Evolutionary conservation across 2,888 invertebrate species (phyloP).

Genomic region (Myopa tessellatipennis): DNA sequence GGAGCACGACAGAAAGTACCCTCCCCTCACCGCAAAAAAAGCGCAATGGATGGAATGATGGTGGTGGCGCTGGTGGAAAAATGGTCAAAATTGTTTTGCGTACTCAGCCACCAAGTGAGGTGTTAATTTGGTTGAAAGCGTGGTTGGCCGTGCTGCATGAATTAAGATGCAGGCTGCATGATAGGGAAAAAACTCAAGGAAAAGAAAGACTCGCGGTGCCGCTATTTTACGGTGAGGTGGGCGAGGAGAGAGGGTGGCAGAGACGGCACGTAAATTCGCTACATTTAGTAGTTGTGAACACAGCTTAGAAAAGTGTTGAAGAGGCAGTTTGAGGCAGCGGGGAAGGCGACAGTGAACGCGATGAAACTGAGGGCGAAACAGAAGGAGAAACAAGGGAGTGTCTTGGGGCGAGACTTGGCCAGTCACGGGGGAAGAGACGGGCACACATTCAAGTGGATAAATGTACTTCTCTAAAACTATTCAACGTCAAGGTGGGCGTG

Average conservation of each 20-base stretch:
- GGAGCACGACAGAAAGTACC: constrained; percentile 14
- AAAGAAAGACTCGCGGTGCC: background rate
- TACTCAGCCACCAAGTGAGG: constrained; percentile 6
- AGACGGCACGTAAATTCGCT: too few relatives aligned
- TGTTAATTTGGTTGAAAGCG: constrained; percentile 28
- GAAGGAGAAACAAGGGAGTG: background rate
- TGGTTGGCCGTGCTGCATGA: constrained; percentile 20
- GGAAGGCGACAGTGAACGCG: too few relatives aligned
- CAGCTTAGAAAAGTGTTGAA: background rate
- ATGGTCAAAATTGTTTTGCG: background rate
- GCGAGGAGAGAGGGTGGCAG: too few relatives aligned
- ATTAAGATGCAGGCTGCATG: constrained; percentile 19
- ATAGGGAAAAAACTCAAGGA: background rate
- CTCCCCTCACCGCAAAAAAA: background rate
- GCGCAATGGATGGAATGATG: background rate
- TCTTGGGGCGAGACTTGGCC: background rate
- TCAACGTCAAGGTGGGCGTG: constrained; percentile 33
- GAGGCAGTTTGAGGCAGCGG: background rate
- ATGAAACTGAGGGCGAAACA: too few relatives aligned
- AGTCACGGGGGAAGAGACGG: background rate
- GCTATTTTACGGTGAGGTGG: background rate
- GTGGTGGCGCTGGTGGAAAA: background rate
- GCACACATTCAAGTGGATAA: background rate
- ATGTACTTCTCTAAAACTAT: background rate
- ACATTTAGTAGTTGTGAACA: too few relatives aligned